Conservation (phyloP, 1,140 invertebrate species). For the Metopolophium dirhodum region DNA sequence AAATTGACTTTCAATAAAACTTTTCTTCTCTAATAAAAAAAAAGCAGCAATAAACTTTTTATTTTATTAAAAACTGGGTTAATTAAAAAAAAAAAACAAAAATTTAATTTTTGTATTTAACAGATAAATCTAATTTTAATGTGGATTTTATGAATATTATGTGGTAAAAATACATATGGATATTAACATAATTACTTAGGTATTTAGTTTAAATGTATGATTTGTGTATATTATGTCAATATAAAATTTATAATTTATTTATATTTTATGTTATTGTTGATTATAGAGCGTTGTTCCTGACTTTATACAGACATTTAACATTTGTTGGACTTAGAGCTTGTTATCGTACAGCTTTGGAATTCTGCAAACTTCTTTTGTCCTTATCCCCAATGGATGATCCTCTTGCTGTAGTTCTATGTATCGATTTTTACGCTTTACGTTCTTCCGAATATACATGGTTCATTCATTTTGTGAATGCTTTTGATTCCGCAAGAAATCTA, state of each 20-base stretch:
- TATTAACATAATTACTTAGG: not conserved
- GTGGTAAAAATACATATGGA: not conserved
- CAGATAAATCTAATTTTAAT: not conserved
- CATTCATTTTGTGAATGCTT: slow-evolving; percentile 75
- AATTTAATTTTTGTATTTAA: not conserved
- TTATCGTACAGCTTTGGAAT: slow-evolving; percentile 80
- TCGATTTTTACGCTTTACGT: slow-evolving; percentile 88
- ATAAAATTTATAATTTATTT: not conserved
- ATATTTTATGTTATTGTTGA: slow-evolving; percentile 56
- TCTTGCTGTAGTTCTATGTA: slow-evolving; percentile 77
- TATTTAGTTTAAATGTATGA: not conserved
- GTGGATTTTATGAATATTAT: not conserved
- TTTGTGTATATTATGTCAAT: not conserved
- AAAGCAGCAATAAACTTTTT: not conserved
- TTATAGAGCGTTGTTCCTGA: slow-evolving; percentile 79
- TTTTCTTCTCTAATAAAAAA: not conserved
- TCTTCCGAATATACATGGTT: slow-evolving; percentile 82
- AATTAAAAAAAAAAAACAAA: not conserved
- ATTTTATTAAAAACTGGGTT: not conserved
- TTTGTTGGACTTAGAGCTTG: slow-evolving; percentile 82
- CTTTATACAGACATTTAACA: slow-evolving; percentile 83
- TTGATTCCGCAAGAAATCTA: slow-evolving; percentile 74
- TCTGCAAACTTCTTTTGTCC: slow-evolving; percentile 78
- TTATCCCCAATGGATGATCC: slow-evolving; percentile 87
- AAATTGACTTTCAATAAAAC: not conserved